phyloP scores from a whole-genome alignment of 2,797 vertebrate genomes.

The Xenops minutus region DNA sequence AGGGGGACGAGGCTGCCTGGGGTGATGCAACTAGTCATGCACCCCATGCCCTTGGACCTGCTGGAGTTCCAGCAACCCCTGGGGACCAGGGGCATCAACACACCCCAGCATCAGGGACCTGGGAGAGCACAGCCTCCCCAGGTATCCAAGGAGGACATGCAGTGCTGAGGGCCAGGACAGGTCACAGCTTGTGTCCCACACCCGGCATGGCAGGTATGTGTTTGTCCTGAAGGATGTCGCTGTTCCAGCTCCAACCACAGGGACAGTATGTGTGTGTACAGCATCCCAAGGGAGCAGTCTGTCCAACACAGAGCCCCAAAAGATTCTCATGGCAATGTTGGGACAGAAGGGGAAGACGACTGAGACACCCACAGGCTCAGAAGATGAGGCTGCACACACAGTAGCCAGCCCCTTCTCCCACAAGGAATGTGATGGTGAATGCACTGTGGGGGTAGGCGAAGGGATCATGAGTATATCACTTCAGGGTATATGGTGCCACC shows the following conservation, averaged over 20 bases:
- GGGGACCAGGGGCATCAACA: background rate
- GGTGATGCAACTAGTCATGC: fast-evolving
- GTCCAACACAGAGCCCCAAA: background rate
- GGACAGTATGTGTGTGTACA: background rate
- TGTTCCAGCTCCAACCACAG: background rate
- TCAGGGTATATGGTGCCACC: background rate
- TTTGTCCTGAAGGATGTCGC: background rate
- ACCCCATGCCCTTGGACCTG: background rate
- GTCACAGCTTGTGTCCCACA: fast-evolving
- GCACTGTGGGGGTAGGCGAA: background rate
- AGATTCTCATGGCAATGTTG: background rate
- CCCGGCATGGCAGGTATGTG: fast-evolving
- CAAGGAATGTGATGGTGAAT: background rate
- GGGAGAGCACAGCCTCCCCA: background rate
- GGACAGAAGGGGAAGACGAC: background rate
- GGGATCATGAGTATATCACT: background rate
- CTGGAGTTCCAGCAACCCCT: fast-evolving
- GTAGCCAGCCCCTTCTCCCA: background rate
- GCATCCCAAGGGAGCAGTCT: fast-evolving
- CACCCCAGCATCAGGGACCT: background rate
- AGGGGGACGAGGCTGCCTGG: fast-evolving
- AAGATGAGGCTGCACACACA: fast-evolving
- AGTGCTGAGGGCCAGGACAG: fast-evolving
- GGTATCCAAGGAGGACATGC: background rate
- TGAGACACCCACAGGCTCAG: fast-evolving